Base-by-base conservation (phyloP, 2,113 vertebrate species). In the Serinus canaria region DNA sequence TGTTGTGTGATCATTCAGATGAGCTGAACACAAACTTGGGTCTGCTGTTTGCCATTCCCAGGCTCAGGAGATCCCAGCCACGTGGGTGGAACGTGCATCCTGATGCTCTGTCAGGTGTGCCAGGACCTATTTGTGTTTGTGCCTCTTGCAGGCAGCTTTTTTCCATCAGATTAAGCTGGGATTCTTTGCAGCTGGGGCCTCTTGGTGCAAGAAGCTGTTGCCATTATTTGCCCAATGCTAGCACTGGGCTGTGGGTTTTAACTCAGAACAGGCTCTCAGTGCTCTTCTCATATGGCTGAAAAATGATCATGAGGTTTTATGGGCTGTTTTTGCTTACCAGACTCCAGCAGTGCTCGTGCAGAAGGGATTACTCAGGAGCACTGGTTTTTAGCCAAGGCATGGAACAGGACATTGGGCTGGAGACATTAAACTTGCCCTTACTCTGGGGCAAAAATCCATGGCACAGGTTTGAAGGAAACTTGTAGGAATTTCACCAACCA, bases 131-230 rank as follows among this genome's bases (percentile, higher is more conserved):
- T 52, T n/a, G 46, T 43, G 39, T 60, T 66, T 56, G 11, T 84
- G 23, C 10, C 72, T 92, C 30, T 59, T 47, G 23, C 11, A 56
- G 56, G 30, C 19, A 31, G 67, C 86, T 93, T 83, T 92, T 84
- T 97, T 94, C 83, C 76, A 56, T 94, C 75, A 69, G 49, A 43
- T 67, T 70, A 78, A 87, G 28, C 69, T 90, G 88, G 27, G 58
- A 76, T 73, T 89, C 89, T 83, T 83, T 81, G 75, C 82, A 93
- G 46, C 13, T 67, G 59, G 91, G 58, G 70, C 22, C 53, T 28
- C 33, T 55, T 46, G 35, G 68, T 79, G 55, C 67, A 90, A 43
- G 75, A 37, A 90, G 50, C 46, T 82, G 4, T 59, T 86, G 44
- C 13, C 56, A 82, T 49, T 78, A 15, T 81, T 87, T 87, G 30